Conservation (phyloP, 2,797 vertebrate genomes). For the Potorous gilbertii region DNA sequence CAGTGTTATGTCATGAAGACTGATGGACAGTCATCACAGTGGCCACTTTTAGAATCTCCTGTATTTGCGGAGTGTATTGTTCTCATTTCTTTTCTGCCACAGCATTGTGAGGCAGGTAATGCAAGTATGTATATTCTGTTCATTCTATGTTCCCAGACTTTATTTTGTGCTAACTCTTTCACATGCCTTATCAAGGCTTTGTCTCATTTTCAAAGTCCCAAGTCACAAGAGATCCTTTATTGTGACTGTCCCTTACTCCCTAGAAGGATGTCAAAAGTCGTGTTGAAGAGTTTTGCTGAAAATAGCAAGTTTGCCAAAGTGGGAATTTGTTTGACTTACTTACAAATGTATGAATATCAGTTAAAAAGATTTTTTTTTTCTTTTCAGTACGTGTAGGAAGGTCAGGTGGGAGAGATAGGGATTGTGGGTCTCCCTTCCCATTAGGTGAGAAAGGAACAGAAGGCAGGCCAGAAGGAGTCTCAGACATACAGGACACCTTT, state of each 20-base stretch:
- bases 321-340: background rate
- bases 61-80: background rate
- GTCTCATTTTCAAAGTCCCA: background rate
- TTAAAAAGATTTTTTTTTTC: background rate
- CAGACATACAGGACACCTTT: background rate
- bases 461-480: background rate
- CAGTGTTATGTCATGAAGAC: background rate
- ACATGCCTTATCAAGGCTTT: background rate
- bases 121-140: background rate
- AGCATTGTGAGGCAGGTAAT: background rate
- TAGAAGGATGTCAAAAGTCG: background rate
- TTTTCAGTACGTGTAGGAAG: background rate
- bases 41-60: background rate
- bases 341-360: background rate
- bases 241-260: background rate
- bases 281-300: background rate
- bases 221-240: background rate
- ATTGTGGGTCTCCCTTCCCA: background rate
- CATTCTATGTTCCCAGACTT: background rate
- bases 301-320: background rate
- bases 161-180: background rate
- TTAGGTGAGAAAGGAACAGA: background rate
- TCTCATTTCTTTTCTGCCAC: background rate
- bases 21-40: background rate
- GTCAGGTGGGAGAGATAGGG: background rate